Evolutionary conservation across 2,888 invertebrate genomes (phyloP).

Genomic region (Heteropelma amictum): DNA sequence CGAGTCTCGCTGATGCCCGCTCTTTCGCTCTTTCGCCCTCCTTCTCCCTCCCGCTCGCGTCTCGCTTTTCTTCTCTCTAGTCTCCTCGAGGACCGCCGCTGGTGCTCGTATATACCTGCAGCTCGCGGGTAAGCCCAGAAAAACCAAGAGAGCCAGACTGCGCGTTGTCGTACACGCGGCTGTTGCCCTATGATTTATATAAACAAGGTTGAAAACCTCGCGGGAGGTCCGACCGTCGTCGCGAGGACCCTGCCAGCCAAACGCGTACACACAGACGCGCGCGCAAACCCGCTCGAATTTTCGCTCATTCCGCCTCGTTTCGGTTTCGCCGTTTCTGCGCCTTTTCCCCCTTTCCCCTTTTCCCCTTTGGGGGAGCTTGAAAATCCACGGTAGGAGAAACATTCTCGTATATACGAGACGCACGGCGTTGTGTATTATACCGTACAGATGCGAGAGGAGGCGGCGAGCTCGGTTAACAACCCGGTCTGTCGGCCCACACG

Average conservation of each 20-base stretch:
- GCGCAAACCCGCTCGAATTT: slow-evolving; percentile 21
- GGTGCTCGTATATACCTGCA: neutral
- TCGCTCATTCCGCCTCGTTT: slow-evolving; percentile 25
- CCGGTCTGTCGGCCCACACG: slow-evolving; percentile 55
- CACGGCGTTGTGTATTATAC: too few species aligned
- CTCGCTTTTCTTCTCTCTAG: slow-evolving; percentile 27
- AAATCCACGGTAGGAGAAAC: too few species aligned
- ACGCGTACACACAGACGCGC: neutral
- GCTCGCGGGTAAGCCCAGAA: too few species aligned
- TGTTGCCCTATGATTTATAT: slow-evolving; percentile 68
- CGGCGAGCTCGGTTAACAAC: slow-evolving; percentile 64
- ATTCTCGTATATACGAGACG: too few species aligned
- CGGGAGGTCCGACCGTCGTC: slow-evolving; percentile 61
- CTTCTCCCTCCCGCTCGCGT: slow-evolving; percentile 12
- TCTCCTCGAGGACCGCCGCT: slow-evolving; percentile 32
- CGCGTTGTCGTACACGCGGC: slow-evolving; percentile 54
- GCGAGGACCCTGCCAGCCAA: slow-evolving; percentile 45
- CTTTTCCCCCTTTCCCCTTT: neutral
- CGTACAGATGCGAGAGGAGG: too few species aligned
- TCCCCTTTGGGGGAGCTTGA: neutral
- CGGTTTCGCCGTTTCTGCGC: neutral
- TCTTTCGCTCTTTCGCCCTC: neutral
- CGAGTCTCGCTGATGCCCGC: neutral
- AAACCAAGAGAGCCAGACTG: slow-evolving; percentile 27
- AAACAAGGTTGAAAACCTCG: slow-evolving; percentile 71